Evolutionary conservation across 2,113 vertebrate genomes (phyloP), one percentile per base, ranked within the genome.

Genomic region (Erinaceus europaeus): DNA sequence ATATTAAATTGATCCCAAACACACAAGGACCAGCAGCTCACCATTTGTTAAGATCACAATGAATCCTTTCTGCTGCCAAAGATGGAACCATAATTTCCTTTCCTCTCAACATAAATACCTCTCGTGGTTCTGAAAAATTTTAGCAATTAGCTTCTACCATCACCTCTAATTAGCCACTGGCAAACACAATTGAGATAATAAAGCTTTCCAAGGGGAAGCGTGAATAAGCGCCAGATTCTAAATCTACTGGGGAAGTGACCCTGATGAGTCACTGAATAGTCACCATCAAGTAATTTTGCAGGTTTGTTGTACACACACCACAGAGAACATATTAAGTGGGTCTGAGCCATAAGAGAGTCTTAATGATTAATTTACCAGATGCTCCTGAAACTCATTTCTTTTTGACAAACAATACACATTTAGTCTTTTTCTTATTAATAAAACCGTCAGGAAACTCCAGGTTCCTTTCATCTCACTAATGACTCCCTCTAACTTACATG

Each of bases 311-410:
- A 85, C 85, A 90, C 74, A 80, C 64, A 89, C 88, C 85, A 52
- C 91, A 74, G 93, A 94, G 89, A 90, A 92, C 91, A 85, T 93
- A 93, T 79, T 94, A 94, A 94, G 85, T 94, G 94, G 57, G 57
- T 83, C 82, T 69, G 93, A 90, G 92, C 87, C 92, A 85, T 90
- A 69, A 95, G 94, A 93, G 87, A 91, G 85, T 89, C 83, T 94
- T 92, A 92, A 92, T 96, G 94, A 95, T 94, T 94, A 95, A 95
- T 94, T 95, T 94, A 79, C 93, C 93, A 91, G 94, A 94, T 96
- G 94, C 67, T 95, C 86, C 82, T 76, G 34, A 90, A 92, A 94
- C 76, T 90, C 61, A 84, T n/a, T 79, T 84, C 76, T 86, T 93
- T 92, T 93, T 79, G 53, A 95, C 50, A 93, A 82, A 91, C 75